phyloP scores from a whole-genome alignment of 2,888 invertebrate genomes.

The Cinara cedri region DNA sequence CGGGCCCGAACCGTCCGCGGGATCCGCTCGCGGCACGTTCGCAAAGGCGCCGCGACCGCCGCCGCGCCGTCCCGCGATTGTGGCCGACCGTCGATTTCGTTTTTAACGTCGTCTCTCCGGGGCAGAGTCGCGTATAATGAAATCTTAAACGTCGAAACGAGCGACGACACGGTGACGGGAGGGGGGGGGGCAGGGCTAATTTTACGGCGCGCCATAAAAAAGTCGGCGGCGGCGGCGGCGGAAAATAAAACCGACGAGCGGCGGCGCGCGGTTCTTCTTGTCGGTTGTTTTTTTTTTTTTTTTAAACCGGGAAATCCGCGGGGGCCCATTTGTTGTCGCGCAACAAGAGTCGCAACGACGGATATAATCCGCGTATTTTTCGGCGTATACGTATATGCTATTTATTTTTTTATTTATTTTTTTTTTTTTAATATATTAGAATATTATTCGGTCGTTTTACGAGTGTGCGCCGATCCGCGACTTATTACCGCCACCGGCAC shows the following conservation, averaged over 20 bases:
- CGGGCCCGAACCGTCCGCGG: too few relatives aligned
- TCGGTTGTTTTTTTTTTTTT: too few relatives aligned
- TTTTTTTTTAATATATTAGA: neutral
- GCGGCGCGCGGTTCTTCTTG: too few relatives aligned
- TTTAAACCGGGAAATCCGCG: neutral
- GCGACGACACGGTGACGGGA: neutral
- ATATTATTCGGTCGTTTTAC: slow-evolving; percentile 14
- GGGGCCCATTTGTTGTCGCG: neutral
- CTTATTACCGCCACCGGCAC: neutral
- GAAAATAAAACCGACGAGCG: neutral
- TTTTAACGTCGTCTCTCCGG: slow-evolving; percentile 8
- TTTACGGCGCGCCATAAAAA: slow-evolving; percentile 23
- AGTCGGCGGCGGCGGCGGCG: neutral
- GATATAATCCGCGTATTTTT: neutral
- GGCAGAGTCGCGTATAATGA: neutral
- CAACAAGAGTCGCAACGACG: neutral
- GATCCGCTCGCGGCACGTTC: too few relatives aligned
- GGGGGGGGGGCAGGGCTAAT: neutral
- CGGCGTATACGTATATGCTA: neutral
- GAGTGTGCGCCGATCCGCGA: neutral
- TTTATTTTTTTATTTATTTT: neutral
- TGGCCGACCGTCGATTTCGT: slow-evolving; percentile 1
- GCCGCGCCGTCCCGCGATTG: neutral
- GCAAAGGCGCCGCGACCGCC: too few relatives aligned
- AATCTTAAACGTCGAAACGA: slow-evolving; percentile 28